Evolutionary conservation across 1,140 invertebrate genomes (phyloP).

Genomic region (Hylaeus anthracinus): DNA sequence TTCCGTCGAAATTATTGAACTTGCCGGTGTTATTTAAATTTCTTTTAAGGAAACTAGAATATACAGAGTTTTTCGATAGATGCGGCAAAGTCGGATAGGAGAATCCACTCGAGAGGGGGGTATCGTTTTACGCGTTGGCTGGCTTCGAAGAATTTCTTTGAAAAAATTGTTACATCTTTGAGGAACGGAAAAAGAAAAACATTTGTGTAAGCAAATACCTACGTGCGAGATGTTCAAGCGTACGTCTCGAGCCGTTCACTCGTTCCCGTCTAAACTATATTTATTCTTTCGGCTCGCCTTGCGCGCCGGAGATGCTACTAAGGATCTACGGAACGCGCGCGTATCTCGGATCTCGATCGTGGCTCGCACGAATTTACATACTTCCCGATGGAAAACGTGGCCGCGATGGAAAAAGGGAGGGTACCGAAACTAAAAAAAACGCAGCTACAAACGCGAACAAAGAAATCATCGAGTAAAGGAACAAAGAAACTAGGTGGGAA

Average conservation of each 20-base stretch:
- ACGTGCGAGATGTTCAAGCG: not conserved
- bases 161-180: not conserved
- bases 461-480: no score
- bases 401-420: no score
- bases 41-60: no score
- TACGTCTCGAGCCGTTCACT: not conserved
- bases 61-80: no score
- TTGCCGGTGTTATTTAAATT: no score
- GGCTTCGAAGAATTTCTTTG: no score
- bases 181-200: not conserved
- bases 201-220: not conserved
- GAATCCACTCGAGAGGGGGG: no score
- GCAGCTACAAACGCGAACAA: not conserved
- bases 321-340: not conserved
- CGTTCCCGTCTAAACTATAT: not conserved
- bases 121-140: no score
- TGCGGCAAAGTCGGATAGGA: no score
- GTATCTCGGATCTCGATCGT: slow-evolving; percentile 2
- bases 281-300: not conserved
- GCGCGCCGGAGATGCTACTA: not conserved
- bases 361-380: slow-evolving; percentile 13
- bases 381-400: not conserved
- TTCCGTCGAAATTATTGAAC: no score
- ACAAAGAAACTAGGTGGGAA: no score
- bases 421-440: no score